Conservation (phyloP, 53 echinoderm and acorn worm species). For the Paracentrotus lividus region DNA sequence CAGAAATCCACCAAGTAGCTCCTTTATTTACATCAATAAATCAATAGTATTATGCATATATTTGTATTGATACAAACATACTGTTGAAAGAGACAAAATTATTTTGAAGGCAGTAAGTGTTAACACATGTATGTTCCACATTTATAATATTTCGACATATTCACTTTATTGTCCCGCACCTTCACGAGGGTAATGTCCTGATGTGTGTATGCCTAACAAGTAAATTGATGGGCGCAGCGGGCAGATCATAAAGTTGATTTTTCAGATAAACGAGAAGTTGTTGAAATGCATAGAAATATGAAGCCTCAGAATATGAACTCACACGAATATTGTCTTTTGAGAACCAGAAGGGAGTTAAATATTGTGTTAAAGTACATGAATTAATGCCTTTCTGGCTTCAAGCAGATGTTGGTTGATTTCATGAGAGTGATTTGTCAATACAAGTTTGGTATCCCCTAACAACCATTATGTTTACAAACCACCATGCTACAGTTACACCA, state of each 20-base stretch:
- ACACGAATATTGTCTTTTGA: background rate
- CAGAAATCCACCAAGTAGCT: no score
- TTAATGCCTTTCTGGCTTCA: no score
- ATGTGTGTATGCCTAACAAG: constrained; percentile 36
- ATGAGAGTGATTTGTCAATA: constrained; percentile 4
- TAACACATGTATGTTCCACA: background rate
- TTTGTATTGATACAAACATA: no score
- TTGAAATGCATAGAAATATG: background rate
- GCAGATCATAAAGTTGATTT: constrained; percentile 23
- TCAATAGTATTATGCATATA: no score
- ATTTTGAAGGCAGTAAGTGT: no score
- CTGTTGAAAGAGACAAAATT: no score
- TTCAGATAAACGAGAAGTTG: background rate
- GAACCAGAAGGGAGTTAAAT: no score
- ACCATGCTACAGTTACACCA: constrained; percentile 39
- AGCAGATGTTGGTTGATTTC: background rate
- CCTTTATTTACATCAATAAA: no score
- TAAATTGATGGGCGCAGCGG: constrained; percentile 36
- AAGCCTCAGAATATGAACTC: background rate
- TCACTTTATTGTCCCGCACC: background rate
- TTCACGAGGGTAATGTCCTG: constrained; percentile 18
- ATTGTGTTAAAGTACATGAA: no score
- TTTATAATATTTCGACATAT: background rate
- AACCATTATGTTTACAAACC: constrained; percentile 6
- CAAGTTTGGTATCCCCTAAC: constrained; percentile 2